phyloP scores from a whole-genome alignment of 2,113 vertebrate genomes.

The Notothenia coriiceps region DNA sequence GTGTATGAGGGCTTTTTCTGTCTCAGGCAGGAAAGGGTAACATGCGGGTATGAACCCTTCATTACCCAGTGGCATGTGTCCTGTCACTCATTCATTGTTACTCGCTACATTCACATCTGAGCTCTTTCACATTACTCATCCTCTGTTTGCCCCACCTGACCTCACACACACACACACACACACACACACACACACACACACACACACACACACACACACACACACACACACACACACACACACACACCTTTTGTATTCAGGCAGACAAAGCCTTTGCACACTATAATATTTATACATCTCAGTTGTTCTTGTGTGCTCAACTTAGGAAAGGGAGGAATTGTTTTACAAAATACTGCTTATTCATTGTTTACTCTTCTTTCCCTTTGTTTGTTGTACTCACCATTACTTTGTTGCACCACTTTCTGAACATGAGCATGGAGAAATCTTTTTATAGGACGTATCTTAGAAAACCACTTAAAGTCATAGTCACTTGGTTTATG shows the following conservation, averaged over 20 bases:
- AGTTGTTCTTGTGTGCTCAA: conserved; percentile 62
- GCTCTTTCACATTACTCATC: conserved; percentile 82
- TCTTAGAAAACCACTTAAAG: conserved; percentile 1
- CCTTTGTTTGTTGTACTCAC: conserved; percentile 38
- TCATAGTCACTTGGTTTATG: not conserved
- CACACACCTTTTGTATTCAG: conserved; percentile 41
- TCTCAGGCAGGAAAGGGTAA: conserved; percentile 56
- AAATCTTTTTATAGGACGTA: not conserved
- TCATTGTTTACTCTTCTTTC: conserved; percentile 66
- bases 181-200: not conserved
- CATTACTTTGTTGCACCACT: conserved; percentile 23
- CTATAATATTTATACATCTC: conserved; percentile 75
- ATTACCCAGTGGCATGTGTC: conserved; percentile 78
- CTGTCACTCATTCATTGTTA: conserved; percentile 79
- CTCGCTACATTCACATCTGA: conserved; percentile 71
- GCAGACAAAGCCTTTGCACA: conserved; percentile 46
- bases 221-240: conserved; percentile 23
- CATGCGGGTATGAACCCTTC: conserved; percentile 74
- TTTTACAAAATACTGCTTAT: conserved; percentile 71
- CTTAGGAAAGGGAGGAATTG: conserved; percentile 59
- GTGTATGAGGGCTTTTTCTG: conserved; percentile 9
- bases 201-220: conserved; percentile 13
- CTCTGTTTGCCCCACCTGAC: conserved; percentile 77
- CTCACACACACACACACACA: conserved; percentile 43
- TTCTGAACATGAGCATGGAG: conserved; percentile 8